Percentiles rank a stretch among this genome's conserved stretches.
Evolutionary conservation across 2,888 invertebrate species (phyloP).

Genomic region (Heliconius hortense): DNA sequence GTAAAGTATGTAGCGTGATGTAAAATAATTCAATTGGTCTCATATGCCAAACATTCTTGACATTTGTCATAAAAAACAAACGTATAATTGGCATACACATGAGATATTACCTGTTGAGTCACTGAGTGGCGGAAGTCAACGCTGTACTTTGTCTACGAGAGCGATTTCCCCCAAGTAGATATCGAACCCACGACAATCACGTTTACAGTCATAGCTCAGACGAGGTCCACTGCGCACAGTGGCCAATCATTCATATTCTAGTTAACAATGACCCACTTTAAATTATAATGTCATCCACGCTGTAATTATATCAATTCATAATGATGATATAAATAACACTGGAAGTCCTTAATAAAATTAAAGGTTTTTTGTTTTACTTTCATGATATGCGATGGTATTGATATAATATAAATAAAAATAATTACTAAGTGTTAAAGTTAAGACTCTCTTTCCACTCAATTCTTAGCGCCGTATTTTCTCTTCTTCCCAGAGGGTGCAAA

Average conservation of each 20-base stretch:
- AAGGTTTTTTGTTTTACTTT: neutral
- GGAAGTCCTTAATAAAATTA: neutral
- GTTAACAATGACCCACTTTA: conserved; percentile 1
- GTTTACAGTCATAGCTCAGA: too few species aligned
- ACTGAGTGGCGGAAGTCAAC: neutral
- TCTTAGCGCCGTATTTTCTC: too few species aligned
- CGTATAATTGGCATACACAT: too few species aligned
- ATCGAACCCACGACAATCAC: too few species aligned
- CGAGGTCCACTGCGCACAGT: neutral
- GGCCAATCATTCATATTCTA: neutral
- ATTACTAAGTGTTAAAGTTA: too few species aligned
- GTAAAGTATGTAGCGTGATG: neutral
- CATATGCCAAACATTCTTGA: neutral
- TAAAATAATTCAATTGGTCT: neutral
- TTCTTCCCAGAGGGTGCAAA: too few species aligned
- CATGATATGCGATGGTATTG: neutral
- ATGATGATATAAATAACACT: neutral
- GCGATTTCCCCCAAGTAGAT: too few species aligned
- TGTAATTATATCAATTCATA: too few species aligned
- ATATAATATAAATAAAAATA: neutral
- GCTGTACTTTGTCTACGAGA: neutral
- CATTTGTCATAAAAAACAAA: neutral
- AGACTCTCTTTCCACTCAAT: too few species aligned
- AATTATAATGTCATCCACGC: neutral
- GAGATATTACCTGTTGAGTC: neutral